Evolutionary conservation across 2,113 vertebrate species (phyloP).

Genomic region (Colossoma macropomum): DNA sequence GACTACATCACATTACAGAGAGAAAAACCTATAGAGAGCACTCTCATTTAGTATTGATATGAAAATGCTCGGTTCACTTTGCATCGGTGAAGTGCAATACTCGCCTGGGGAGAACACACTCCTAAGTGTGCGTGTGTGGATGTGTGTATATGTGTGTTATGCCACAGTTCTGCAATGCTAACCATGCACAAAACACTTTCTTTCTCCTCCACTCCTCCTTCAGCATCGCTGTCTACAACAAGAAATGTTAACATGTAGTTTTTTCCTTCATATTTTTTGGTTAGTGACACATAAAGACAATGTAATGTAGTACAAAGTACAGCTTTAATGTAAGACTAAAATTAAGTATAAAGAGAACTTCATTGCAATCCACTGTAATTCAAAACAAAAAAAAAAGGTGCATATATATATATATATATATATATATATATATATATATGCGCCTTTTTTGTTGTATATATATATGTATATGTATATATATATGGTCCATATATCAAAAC

Average conservation of each 20-base stretch:
- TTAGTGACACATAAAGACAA: not conserved
- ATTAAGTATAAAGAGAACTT: not conserved
- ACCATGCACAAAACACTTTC: conserved; percentile 15
- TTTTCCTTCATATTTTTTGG: not conserved
- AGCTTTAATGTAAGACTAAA: no score
- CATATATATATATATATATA: no score
- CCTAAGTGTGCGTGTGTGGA: conserved; percentile 32
- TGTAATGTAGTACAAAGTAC: not conserved
- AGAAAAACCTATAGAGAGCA: conserved; percentile 52
- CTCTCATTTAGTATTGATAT: conserved; percentile 59
- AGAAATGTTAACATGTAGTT: not conserved
- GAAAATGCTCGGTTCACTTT: conserved; percentile 59
- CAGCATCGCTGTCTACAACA: not conserved
- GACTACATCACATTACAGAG: conserved; percentile 52
- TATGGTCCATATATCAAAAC: no score
- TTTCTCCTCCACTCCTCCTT: conserved; percentile 2
- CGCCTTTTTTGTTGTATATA: no score
- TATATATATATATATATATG: no score
- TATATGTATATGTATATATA: no score
- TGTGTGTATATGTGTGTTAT: conserved; percentile 34
- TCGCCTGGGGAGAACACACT: conserved; percentile 44
- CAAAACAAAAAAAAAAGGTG: not conserved
- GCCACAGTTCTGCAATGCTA: conserved; percentile 35
- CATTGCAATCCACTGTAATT: not conserved
- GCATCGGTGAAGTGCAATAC: conserved; percentile 52